Percentiles rank a stretch among this genome's conserved stretches.
These are phyloP conservation scores for Amniataba percoides DNA, from an alignment of 2,797 vertebrate genomes.

Conservation along the genomic window DNA sequence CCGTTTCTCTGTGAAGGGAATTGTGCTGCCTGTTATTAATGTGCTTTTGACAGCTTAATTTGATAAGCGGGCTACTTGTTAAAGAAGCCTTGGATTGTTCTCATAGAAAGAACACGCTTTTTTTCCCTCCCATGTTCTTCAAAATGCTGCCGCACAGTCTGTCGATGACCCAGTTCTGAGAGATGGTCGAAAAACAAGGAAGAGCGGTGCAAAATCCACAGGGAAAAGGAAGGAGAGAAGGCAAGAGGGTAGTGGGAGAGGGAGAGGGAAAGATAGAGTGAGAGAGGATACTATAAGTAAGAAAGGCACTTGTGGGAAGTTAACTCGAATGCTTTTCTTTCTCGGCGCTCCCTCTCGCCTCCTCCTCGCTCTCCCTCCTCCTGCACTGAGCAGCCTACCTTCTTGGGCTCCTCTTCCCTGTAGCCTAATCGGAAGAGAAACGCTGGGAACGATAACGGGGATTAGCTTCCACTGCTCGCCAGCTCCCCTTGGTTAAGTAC, in stretches of 20 bases:
- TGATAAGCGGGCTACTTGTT: conserved; percentile 84
- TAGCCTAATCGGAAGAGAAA: conserved; percentile 81
- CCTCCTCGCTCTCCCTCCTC: conserved; percentile 58
- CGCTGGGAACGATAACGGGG: conserved; percentile 83
- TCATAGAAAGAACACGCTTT: conserved; percentile 69
- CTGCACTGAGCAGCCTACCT: conserved; percentile 62
- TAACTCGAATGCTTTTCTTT: conserved; percentile 73
- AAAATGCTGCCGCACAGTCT: conserved; percentile 83
- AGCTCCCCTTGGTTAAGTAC: conserved; percentile 87
- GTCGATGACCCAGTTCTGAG: conserved; percentile 88
- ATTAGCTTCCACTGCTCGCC: conserved; percentile 84
- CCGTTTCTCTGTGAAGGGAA: conserved; percentile 67
- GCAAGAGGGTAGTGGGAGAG: conserved; percentile 67
- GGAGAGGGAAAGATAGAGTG: conserved; percentile 50
- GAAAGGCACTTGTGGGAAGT: conserved; percentile 77
- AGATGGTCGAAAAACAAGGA: conserved; percentile 86
- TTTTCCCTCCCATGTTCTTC: conserved; percentile 77
- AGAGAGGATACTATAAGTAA: conserved; percentile 67
- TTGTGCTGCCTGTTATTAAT: conserved; percentile 83
- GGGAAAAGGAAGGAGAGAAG: conserved; percentile 75
- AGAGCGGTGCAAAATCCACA: conserved; percentile 80
- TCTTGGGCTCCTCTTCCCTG: conserved; percentile 72
- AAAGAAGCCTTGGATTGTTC: conserved; percentile 82
- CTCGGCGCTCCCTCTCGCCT: conserved; percentile 51
- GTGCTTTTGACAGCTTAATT: conserved; percentile 86